These are phyloP conservation scores for Platanista minor DNA, from an alignment of 2,113 vertebrate species.

Conservation along the genomic window DNA sequence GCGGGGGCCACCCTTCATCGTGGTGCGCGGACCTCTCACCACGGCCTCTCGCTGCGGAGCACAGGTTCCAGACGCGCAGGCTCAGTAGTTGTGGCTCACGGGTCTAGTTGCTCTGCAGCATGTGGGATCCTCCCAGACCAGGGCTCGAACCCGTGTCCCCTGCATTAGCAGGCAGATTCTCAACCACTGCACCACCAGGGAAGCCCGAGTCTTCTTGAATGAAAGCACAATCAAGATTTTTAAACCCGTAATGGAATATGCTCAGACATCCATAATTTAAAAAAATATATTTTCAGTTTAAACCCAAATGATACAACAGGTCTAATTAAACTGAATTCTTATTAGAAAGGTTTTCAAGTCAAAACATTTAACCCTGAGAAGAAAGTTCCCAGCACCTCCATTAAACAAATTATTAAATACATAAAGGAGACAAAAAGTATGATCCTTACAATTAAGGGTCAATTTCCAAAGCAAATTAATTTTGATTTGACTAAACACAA, in stretches of 20 bases:
- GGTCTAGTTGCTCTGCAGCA: too few species aligned
- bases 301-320: background rate
- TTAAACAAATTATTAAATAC: background rate
- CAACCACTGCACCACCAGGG: too few species aligned
- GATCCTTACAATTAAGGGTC: background rate
- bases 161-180: too few species aligned
- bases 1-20: too few species aligned
- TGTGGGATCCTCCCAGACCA: too few species aligned
- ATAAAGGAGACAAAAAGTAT: background rate
- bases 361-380: background rate
- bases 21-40: too few species aligned
- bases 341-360: background rate
- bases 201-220: conserved; percentile 17
- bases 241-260: background rate
- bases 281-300: background rate
- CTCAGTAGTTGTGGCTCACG: too few species aligned
- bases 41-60: too few species aligned
- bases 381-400: background rate
- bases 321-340: conserved; percentile 21
- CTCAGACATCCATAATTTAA: background rate
- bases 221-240: conserved; percentile 27
- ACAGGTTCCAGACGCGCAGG: too few species aligned
- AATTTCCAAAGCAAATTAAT: background rate
- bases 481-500: background rate
- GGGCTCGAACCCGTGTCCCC: too few species aligned